phyloP scores from a whole-genome alignment of 1,140 invertebrate genomes.

The Panulirus ornatus region DNA sequence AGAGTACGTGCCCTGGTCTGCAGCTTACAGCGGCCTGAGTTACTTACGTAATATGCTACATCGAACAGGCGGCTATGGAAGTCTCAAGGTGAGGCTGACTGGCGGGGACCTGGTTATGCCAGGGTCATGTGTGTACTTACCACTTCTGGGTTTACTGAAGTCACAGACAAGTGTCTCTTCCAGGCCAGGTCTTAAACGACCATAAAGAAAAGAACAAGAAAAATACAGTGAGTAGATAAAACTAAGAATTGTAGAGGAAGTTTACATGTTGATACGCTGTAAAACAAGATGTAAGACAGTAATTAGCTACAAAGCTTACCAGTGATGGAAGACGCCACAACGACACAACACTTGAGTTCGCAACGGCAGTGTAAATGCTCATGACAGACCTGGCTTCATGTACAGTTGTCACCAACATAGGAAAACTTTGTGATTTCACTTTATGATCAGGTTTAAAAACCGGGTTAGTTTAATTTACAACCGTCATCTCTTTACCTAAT shows the following conservation, averaged over 20 bases:
- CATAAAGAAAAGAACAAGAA: background rate
- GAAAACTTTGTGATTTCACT: no score
- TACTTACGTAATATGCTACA: slow-evolving; percentile 66
- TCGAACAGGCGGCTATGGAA: slow-evolving; percentile 58
- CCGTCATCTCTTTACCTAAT: no score
- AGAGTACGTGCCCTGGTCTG: slow-evolving; percentile 69
- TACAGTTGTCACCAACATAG: no score
- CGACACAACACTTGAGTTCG: no score
- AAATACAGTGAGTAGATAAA: background rate
- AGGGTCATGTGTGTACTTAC: background rate
- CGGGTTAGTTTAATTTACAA: no score
- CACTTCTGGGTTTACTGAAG: background rate
- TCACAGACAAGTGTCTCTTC: background rate
- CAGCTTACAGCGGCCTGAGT: slow-evolving; percentile 55
- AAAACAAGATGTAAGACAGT: no score
- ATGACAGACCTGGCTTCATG: no score
- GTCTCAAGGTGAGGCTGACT: slow-evolving; percentile 52
- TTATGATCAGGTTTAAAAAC: no score
- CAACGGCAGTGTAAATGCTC: no score
- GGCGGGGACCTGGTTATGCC: background rate
- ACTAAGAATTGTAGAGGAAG: background rate
- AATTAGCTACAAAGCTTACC: no score
- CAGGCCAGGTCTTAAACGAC: background rate
- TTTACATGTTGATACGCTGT: background rate
- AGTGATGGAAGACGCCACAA: no score